Evolutionary conservation across 2,113 vertebrate species (phyloP).

Genomic region (Pelvicachromis taeniatus): DNA sequence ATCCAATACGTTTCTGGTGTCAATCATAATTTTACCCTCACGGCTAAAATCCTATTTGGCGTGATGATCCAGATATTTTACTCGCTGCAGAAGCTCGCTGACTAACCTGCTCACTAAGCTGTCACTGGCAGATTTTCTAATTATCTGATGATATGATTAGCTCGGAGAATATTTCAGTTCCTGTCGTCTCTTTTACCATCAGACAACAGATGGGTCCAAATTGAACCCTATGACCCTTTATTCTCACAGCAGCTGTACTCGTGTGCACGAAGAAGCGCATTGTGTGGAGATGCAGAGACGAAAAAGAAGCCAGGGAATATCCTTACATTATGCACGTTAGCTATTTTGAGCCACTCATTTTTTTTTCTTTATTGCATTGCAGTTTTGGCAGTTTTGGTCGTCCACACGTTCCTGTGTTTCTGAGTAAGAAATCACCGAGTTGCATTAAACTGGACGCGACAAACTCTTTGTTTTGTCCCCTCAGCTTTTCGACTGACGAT

Average conservation of each 20-base stretch:
- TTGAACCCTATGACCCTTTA: neutral
- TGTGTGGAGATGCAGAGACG: neutral
- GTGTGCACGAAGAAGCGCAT: too few species aligned
- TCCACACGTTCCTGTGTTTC: neutral
- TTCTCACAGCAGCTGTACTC: neutral
- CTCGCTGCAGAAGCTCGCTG: neutral
- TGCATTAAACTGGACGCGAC: conserved; percentile 9
- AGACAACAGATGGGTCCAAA: neutral
- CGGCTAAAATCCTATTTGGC: neutral
- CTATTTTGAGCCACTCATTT: neutral
- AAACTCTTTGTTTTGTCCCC: neutral
- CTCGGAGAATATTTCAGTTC: neutral
- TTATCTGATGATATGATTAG: rapidly evolving
- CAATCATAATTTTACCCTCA: rapidly evolving
- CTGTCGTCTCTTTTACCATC: neutral
- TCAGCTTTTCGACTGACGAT: neutral
- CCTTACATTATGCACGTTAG: rapidly evolving
- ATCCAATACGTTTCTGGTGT: neutral
- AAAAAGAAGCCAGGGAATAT: neutral
- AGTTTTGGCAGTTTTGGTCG: neutral
- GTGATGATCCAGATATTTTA: neutral
- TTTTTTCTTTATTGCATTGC: neutral
- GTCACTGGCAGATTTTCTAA: neutral
- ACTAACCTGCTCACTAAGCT: neutral
- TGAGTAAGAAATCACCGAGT: conserved; percentile 14